Conservation (phyloP, 2,113 vertebrate species). For the Morone chrysops region DNA sequence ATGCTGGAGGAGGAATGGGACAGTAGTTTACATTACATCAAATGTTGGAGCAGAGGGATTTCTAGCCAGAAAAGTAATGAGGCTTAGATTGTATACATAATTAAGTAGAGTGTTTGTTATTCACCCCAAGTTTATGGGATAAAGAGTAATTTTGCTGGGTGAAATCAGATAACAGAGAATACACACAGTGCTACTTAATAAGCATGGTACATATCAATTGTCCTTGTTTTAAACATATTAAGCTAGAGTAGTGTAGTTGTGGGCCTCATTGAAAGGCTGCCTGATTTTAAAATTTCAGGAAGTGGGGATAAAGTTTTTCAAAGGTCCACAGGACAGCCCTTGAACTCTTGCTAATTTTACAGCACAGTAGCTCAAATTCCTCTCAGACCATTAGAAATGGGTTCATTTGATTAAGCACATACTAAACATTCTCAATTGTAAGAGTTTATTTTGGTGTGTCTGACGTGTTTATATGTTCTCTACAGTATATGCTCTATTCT, state of each 20-base stretch:
- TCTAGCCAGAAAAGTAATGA: conserved; percentile 17
- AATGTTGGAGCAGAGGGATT: neutral
- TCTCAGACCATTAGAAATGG: neutral
- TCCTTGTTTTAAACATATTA: neutral
- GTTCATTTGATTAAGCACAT: neutral
- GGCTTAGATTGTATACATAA: neutral
- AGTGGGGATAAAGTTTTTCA: neutral
- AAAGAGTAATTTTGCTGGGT: neutral
- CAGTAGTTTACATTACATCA: neutral
- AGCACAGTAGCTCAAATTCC: neutral
- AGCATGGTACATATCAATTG: neutral
- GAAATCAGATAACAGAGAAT: neutral
- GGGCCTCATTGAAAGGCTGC: neutral
- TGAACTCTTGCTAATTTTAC: neutral
- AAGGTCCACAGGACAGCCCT: neutral
- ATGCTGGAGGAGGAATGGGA: neutral
- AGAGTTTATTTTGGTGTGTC: neutral
- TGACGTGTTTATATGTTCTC: neutral
- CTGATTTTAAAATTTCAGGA: no score
- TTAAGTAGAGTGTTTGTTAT: neutral
- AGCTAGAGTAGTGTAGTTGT: neutral
- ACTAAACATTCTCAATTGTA: neutral
- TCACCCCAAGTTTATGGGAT: neutral
- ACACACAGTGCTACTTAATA: neutral
- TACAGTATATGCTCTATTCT: neutral